These are phyloP conservation scores for Pollenia labialis DNA, from an alignment of 2,888 invertebrate genomes.

Conservation along the genomic window DNA sequence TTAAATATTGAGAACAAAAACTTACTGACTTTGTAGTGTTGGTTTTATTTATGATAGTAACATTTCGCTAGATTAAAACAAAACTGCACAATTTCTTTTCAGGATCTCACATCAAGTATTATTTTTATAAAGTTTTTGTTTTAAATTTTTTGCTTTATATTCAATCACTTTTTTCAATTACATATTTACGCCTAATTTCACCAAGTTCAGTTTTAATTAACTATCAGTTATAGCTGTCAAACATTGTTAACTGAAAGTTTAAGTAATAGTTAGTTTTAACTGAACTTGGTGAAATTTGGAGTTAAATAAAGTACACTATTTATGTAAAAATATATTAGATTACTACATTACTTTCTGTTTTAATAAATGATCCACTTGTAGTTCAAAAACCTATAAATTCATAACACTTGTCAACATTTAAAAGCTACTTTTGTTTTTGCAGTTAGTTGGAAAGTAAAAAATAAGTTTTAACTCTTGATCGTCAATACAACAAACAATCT, in stretches of 20 bases:
- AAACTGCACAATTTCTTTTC: constrained; percentile 9
- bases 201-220: too few relatives aligned
- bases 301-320: constrained; percentile 43
- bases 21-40: background rate
- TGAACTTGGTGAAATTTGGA: too few relatives aligned
- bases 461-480: background rate
- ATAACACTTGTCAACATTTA: constrained; percentile 39
- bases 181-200: too few relatives aligned
- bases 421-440: constrained; percentile 36
- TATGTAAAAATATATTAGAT: constrained; percentile 53
- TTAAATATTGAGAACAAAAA: constrained; percentile 23
- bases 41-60: background rate
- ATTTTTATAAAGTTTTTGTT: constrained; percentile 25
- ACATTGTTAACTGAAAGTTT: too few relatives aligned
- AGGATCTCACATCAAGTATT: constrained; percentile 57
- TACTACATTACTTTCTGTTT: constrained; percentile 1
- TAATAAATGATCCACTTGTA: constrained; percentile 22
- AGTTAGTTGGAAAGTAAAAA: background rate
- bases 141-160: constrained; percentile 18
- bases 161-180: constrained; percentile 51
- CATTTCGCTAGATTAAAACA: background rate
- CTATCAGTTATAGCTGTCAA: too few relatives aligned
- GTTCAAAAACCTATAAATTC: constrained; percentile 22
- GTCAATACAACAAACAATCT: background rate
- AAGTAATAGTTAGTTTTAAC: too few relatives aligned